Base-by-base conservation (phyloP, 1,140 invertebrate species). In the Ceratosolen fusciceps region DNA sequence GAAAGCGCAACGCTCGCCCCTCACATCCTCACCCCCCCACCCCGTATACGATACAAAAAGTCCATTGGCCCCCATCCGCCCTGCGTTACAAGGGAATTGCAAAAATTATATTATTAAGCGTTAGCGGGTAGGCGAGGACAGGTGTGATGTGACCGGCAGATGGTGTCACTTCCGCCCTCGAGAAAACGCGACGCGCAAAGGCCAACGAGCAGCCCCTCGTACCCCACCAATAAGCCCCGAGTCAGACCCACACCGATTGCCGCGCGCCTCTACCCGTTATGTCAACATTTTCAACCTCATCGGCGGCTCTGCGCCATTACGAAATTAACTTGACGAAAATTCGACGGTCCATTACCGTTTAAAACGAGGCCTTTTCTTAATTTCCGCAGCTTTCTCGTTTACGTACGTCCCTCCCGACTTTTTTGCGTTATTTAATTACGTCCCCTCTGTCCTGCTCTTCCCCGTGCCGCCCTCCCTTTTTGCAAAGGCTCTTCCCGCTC, bases 91-190 rank as follows among this genome's bases (percentile, higher is more conserved):
- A n/a, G n/a, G n/a, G n/a, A n/a, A n/a, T n/a, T 43, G 29, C 10
- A 21, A 47, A 29, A 73, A 34, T 43, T 62, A 58, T 34, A 58
- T 73, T 73, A 58, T n/a, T n/a, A 54, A 34, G 31, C n/a, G 34
- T 31, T n/a, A n/a, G n/a, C n/a, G n/a, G n/a, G 39, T 43, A 76
- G 72, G 77, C 73, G 78, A 74, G 76, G 78, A 82, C 87, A 87
- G 87, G 86, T 88, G 87, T 75, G 78, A 77, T 88, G 87, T 75
- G 78, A 77, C 75, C 82, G 81, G 84, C 88, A 89, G 88, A 88
- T 88, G 87, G 85, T 82, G 81, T 85, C 80, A 77, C 82, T 86
- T 85, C 85, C 87, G 84, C 84, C 79, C 70, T 80, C 29, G 12
- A 58, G 34, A 1, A 14, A 52, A 73, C 71, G 19, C 31, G 14